Evolutionary conservation across 2,888 invertebrate species (phyloP).

Genomic region (Drosophila pseudotalamancana): DNA sequence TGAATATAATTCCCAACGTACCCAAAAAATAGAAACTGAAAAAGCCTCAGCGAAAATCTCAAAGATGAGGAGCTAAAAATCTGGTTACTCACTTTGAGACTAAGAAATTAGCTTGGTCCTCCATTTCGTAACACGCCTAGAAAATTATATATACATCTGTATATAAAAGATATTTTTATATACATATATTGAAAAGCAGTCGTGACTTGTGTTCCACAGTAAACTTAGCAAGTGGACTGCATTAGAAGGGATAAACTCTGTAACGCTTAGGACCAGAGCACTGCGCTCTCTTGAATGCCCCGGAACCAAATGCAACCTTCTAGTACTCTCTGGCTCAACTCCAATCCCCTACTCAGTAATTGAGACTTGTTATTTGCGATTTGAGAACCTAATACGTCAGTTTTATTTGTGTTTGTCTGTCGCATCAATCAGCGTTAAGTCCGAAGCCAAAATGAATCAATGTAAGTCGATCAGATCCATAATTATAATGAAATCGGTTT

Average conservation of each 20-base stretch:
- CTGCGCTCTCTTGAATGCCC: neutral
- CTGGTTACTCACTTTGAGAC: conserved; percentile 3
- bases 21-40: conserved; percentile 1
- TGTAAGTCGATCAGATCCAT: conserved; percentile 31
- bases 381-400: neutral
- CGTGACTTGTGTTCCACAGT: conserved; percentile 1
- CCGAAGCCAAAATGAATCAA: conserved; percentile 34
- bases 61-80: neutral
- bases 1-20: neutral
- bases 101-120: neutral
- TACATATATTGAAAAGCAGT: no score
- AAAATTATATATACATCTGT: neutral
- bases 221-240: neutral
- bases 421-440: neutral
- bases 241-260: neutral
- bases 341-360: neutral
- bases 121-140: neutral
- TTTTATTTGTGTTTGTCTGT: neutral
- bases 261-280: neutral
- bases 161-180: no score
- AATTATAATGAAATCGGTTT: conserved; percentile 42
- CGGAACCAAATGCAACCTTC: neutral
- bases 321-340: neutral
- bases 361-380: neutral
- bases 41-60: neutral